Evolutionary conservation across 2,888 invertebrate genomes (phyloP).

Genomic region (Pollenia labialis): DNA sequence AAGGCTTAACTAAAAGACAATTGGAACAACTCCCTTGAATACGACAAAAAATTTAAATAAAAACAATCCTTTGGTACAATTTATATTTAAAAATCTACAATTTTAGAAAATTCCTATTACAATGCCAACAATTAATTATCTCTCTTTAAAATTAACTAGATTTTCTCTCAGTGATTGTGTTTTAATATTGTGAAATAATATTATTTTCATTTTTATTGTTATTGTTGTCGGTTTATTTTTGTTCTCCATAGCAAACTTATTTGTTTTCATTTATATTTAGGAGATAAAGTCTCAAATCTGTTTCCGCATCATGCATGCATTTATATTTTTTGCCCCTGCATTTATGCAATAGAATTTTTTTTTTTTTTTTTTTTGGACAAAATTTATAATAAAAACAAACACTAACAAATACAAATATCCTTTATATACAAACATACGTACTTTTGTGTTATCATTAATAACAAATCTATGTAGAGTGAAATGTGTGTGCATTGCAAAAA

Average conservation of each 20-base stretch:
- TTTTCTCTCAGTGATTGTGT: conserved; percentile 41
- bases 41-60: too few species aligned
- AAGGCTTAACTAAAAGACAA: too few species aligned
- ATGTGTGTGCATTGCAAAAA: conserved; percentile 44
- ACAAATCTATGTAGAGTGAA: conserved; percentile 70
- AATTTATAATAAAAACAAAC: conserved; percentile 50
- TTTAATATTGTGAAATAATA: conserved; percentile 40
- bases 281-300: conserved; percentile 67
- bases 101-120: too few species aligned
- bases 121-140: conserved; percentile 15
- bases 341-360: conserved; percentile 38
- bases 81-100: too few species aligned
- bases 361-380: neutral
- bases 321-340: conserved; percentile 3
- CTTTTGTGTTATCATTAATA: conserved; percentile 69
- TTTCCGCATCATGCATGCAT: conserved; percentile 49
- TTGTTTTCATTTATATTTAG: conserved; percentile 63
- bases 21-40: too few species aligned
- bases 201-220: conserved; percentile 51
- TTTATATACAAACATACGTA: conserved; percentile 20
- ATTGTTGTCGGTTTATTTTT: neutral
- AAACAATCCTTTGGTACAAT: too few species aligned
- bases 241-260: conserved; percentile 32
- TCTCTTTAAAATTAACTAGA: conserved; percentile 35
- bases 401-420: neutral